Conservation (phyloP, 2,888 invertebrate genomes). For the Scelioninae gen. 2 region DNA sequence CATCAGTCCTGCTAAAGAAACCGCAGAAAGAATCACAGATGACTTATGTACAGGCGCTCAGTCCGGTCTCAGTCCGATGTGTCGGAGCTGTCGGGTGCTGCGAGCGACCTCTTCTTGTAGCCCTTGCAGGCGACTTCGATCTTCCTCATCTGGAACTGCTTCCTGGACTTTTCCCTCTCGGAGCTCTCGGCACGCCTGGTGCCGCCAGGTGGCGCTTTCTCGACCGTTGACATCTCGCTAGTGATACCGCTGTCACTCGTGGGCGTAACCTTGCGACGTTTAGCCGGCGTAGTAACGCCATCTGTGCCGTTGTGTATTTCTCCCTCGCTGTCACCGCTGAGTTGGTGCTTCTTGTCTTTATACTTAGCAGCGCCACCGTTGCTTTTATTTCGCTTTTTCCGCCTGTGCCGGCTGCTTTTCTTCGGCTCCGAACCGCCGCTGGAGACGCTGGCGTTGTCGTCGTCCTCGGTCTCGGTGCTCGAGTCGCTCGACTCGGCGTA, state of each 20-base stretch:
- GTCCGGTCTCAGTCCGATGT: conserved; percentile 35
- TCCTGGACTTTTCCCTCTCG: conserved; percentile 14
- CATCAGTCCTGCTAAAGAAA: conserved; percentile 10
- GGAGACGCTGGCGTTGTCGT: conserved; percentile 20
- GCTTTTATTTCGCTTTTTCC: conserved; percentile 37
- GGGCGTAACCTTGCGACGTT: conserved; percentile 63
- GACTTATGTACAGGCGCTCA: conserved; percentile 42
- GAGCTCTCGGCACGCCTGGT: conserved; percentile 23
- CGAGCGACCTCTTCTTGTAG: conserved; percentile 34
- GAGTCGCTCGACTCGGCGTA: conserved; percentile 62
- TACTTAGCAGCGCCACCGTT: background rate
- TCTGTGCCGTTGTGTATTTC: conserved; percentile 33
- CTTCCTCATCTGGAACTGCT: conserved; percentile 11
- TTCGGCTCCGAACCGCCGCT: conserved; percentile 14
- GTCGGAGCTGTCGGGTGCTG: conserved; percentile 35
- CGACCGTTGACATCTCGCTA: conserved; percentile 70
- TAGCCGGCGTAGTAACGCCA: conserved; percentile 62
- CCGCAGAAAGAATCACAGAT: conserved; percentile 45
- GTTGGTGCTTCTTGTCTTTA: conserved; percentile 4
- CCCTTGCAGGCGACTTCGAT: conserved; percentile 33
- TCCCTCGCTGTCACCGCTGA: conserved; percentile 48
- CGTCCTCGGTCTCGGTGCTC: conserved; percentile 54
- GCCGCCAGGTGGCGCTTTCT: conserved; percentile 59
- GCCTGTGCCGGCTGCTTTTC: conserved; percentile 29
- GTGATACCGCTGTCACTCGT: conserved; percentile 73